These are phyloP conservation scores for Lutraria rhynchaena DNA, from an alignment of 1,140 invertebrate genomes.

Conservation along the genomic window DNA sequence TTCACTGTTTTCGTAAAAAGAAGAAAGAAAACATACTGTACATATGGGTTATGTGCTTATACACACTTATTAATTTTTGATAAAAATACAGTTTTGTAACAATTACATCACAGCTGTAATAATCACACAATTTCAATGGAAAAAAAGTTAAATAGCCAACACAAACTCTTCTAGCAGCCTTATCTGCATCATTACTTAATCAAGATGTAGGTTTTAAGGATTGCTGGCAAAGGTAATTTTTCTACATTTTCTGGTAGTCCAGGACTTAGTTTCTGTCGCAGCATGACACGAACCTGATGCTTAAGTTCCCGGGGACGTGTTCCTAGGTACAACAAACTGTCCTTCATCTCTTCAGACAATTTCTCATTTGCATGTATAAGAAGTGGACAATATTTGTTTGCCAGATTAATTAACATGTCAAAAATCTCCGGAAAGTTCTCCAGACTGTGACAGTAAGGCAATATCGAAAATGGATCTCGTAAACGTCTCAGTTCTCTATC, in stretches of 20 bases:
- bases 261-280: conserved; percentile 56
- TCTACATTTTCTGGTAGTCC: conserved; percentile 63
- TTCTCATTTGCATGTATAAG: conserved; percentile 61
- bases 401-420: conserved; percentile 63
- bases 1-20: no score
- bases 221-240: conserved; percentile 67
- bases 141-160: no score
- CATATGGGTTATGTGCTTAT: no score
- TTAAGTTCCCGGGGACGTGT: conserved; percentile 64
- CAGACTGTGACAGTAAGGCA: conserved; percentile 66
- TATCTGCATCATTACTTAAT: conserved; percentile 59
- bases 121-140: no score
- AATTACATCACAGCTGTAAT: no score
- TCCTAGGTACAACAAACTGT: conserved; percentile 48
- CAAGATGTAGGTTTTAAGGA: conserved; percentile 73
- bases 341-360: conserved; percentile 58
- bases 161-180: no score
- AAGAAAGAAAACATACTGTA: no score
- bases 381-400: conserved; percentile 59
- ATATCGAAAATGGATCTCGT: conserved; percentile 73
- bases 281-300: conserved; percentile 60
- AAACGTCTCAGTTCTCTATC: conserved; percentile 47
- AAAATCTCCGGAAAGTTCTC: conserved; percentile 63
- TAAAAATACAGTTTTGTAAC: no score
- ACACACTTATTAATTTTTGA: no score